Evolutionary conservation across 1,140 invertebrate genomes (phyloP), one percentile per base, ranked within the genome.

Genomic region (Scaptomyza graminum): DNA sequence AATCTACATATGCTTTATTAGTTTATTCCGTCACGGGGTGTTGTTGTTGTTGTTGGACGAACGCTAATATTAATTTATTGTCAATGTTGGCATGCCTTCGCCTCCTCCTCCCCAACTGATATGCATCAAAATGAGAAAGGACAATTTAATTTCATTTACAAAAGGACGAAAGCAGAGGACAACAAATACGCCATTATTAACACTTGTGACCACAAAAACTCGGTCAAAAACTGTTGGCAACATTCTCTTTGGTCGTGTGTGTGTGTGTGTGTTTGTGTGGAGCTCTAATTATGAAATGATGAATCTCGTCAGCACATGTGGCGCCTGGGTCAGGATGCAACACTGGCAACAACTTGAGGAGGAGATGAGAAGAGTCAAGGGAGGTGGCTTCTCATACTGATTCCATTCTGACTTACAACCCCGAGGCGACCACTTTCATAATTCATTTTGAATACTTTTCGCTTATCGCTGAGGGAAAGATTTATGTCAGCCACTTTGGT

Each of bases 141-240:
- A 87, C 82, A 89, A 87, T 87, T 87, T 87, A 87, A 87, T 87
- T 87, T 87, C 79, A 87, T 87, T 87, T 87, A 61, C 63, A 75
- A 61, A 28, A 63, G 49, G 60, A 44, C 56, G 37, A 37, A 43
- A 31, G 28, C 28, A 41, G 55, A 69, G 64, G 79, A 71, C 28
- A 31, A 31, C 74, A 74, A 70, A 78, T 64, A 46, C 9, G 83
- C 82, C 75, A 87, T 87, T 87, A 88, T 87, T 79, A 83, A 87
- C 82, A 87, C 82, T 87, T 87, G 82, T 55, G 84, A 88, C 82
- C 82, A 88, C 82, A 75, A 71, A 85, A 85, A 85, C 65, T 87
- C 82, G 82, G 82, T 75, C 78, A 87, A 74, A 77, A 82, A 71
- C n/a, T 39, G 9, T 39, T 11, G 37, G 37, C 37, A n/a, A 39